Evolutionary conservation across 2,888 invertebrate genomes (phyloP).

Genomic region (Ochropacha duplaris): DNA sequence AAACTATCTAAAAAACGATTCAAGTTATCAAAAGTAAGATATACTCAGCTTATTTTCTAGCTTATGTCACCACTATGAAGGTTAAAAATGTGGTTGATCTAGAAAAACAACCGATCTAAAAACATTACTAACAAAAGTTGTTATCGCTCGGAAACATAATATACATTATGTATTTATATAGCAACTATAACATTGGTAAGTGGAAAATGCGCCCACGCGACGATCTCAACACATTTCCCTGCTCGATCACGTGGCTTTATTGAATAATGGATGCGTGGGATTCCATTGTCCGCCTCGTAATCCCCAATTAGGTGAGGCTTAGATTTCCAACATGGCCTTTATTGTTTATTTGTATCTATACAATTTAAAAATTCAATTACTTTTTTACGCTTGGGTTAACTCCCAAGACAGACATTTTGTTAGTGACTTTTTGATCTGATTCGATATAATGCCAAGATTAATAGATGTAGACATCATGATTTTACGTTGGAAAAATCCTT

Average conservation of each 20-base stretch:
- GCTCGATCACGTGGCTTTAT: constrained; percentile 7
- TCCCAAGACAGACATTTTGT: neutral
- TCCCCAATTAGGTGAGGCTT: constrained; percentile 14
- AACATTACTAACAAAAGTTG: too few species aligned
- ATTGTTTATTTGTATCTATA: neutral
- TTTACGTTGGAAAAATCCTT: too few species aligned
- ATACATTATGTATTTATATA: neutral
- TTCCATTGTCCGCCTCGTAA: constrained; percentile 9
- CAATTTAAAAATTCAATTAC: neutral
- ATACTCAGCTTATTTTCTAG: too few species aligned
- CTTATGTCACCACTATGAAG: too few species aligned
- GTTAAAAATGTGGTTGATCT: too few species aligned
- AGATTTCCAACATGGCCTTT: neutral
- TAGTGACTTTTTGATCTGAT: neutral
- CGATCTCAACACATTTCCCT: neutral
- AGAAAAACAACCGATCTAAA: too few species aligned
- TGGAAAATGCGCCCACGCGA: constrained; percentile 1
- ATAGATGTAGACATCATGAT: too few species aligned
- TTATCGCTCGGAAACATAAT: neutral
- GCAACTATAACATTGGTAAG: neutral
- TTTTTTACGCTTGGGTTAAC: neutral
- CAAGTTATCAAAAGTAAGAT: too few species aligned
- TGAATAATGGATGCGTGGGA: constrained; percentile 26
- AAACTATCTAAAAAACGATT: too few species aligned
- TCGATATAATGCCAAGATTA: neutral